These are phyloP conservation scores for Andrena marginata DNA, from an alignment of 2,888 invertebrate species.

Conservation along the genomic window DNA sequence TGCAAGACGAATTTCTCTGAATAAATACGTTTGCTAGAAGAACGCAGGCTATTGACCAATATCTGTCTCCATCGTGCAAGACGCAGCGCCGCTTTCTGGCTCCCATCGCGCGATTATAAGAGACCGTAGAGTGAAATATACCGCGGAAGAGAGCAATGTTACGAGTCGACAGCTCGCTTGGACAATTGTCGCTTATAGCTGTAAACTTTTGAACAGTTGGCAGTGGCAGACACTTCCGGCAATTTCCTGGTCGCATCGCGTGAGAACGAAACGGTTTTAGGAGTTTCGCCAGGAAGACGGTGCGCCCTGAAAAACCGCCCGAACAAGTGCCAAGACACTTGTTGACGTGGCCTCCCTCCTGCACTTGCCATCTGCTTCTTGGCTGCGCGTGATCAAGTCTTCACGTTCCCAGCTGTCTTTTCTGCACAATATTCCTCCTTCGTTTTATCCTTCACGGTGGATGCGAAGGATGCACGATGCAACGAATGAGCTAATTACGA, in stretches of 20 bases:
- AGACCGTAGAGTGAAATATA: conserved; percentile 10
- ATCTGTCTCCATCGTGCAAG: too few species aligned
- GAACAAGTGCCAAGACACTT: conserved; percentile 75
- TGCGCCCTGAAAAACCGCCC: conserved; percentile 44
- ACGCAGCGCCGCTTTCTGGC: not conserved
- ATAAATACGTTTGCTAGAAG: not conserved
- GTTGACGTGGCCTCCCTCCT: conserved; percentile 66
- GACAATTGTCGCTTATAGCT: conserved; percentile 33
- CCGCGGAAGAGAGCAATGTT: not conserved
- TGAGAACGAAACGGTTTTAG: conserved; percentile 42
- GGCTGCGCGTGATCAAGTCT: not conserved
- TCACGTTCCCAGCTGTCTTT: too few species aligned
- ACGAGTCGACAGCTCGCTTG: conserved; percentile 13
- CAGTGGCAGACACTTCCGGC: conserved; percentile 26
- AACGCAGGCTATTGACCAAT: not conserved
- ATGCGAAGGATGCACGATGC: too few species aligned
- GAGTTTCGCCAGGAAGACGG: conserved; percentile 44
- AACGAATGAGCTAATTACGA: too few species aligned
- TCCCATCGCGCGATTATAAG: conserved; percentile 11
- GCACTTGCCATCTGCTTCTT: conserved; percentile 20
- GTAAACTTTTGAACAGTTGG: conserved; percentile 35
- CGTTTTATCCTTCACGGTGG: not conserved
- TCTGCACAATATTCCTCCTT: not conserved
- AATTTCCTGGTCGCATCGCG: conserved; percentile 55
- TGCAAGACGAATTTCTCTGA: not conserved